Conservation (phyloP, 2,113 vertebrate species). For the Typhlomys cinereus region DNA sequence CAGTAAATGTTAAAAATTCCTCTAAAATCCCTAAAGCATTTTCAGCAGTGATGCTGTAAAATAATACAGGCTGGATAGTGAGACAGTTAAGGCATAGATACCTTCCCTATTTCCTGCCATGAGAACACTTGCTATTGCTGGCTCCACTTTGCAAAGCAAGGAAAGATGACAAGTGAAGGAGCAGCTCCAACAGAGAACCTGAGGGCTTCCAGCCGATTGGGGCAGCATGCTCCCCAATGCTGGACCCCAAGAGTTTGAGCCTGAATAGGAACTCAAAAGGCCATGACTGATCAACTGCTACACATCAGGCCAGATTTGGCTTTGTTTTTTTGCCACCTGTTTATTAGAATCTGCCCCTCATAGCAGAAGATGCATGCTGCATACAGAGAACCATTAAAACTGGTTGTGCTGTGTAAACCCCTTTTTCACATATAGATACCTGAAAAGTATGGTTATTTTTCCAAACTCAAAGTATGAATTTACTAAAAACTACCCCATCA, state of each 20-base stretch:
- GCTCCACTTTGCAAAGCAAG: conserved; percentile 48
- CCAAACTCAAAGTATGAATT: conserved; percentile 31
- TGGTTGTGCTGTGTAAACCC: conserved; percentile 20
- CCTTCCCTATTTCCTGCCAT: conserved; percentile 24
- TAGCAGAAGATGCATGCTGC: neutral
- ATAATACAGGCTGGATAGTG: neutral
- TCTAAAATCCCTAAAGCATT: conserved; percentile 36
- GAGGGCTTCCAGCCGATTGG: conserved; percentile 8
- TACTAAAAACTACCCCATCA: conserved; percentile 37
- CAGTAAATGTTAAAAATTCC: neutral
- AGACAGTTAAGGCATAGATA: conserved; percentile 20
- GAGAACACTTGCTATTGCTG: conserved; percentile 27
- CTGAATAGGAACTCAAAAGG: neutral
- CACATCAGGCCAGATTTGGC: neutral
- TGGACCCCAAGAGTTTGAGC: neutral
- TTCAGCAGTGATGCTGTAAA: conserved; percentile 15
- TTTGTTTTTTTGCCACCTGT: neutral
- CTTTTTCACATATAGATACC: neutral
- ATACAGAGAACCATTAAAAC: conserved; percentile 26
- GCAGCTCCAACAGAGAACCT: neutral
- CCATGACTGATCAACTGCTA: neutral
- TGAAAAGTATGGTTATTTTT: conserved; percentile 23
- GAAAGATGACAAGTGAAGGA: neutral
- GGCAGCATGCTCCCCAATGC: neutral
- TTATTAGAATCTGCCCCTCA: neutral